Percentiles rank a stretch among this genome's conserved stretches.
Evolutionary conservation across 1,140 invertebrate genomes (phyloP).

Genomic region (Papilio polyxenes): DNA sequence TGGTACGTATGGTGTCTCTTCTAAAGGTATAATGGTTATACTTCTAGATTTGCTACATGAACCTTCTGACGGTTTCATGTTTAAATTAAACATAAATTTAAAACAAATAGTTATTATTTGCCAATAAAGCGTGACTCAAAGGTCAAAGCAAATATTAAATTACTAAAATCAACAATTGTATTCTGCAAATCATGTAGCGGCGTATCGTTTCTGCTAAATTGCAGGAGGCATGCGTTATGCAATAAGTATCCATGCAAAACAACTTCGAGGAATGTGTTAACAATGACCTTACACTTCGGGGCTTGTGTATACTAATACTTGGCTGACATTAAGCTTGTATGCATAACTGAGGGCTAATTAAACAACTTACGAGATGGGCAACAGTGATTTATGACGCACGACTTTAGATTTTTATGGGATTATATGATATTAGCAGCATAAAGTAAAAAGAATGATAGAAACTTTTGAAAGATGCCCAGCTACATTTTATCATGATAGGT

Average conservation of each 20-base stretch:
- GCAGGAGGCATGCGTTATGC: not conserved
- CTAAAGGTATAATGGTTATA: no score
- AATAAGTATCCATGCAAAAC: not conserved
- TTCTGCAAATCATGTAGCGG: not conserved
- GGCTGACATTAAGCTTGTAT: not conserved
- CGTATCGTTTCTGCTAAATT: conserved; percentile 12
- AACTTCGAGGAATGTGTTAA: conserved; percentile 24
- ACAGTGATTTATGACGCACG: no score
- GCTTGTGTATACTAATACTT: conserved; percentile 2
- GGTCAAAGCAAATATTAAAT: conserved; percentile 24
- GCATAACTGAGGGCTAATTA: not conserved
- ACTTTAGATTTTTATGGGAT: no score
- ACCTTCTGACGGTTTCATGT: not conserved
- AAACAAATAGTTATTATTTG: not conserved
- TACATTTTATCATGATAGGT: no score
- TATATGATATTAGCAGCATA: no score
- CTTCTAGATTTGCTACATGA: not conserved
- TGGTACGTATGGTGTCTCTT: no score
- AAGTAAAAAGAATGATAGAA: no score
- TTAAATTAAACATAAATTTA: not conserved
- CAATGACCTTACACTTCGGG: conserved; percentile 9
- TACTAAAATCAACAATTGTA: conserved; percentile 20
- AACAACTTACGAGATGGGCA: not conserved
- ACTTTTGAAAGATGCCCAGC: no score
- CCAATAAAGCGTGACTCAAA: conserved; percentile 11